Conservation (phyloP, 2,888 invertebrate species). For the Aproaerema taeniolella region DNA sequence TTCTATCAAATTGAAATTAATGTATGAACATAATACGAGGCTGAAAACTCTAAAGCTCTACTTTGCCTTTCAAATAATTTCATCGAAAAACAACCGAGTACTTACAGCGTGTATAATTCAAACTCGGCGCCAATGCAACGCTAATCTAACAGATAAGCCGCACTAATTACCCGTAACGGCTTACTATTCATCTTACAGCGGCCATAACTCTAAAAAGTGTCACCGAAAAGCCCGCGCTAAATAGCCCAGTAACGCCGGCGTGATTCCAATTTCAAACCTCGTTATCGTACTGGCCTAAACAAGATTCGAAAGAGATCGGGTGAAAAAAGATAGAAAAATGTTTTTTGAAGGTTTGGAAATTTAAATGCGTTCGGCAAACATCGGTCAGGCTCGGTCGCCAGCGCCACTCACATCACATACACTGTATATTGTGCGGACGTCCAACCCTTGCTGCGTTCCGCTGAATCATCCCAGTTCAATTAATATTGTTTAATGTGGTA, state of each 20-base stretch:
- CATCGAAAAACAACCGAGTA: constrained; percentile 4
- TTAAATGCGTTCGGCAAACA: constrained; percentile 35
- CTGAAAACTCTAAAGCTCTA: too few species aligned
- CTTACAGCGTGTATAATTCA: constrained; percentile 22
- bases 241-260: constrained; percentile 51
- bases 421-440: constrained; percentile 53
- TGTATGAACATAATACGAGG: too few species aligned
- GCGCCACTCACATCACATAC: constrained; percentile 24
- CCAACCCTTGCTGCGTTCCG: constrained; percentile 50
- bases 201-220: constrained; percentile 46
- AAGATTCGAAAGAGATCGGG: constrained; percentile 32
- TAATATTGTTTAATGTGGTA: constrained; percentile 70
- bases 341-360: constrained; percentile 43
- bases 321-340: constrained; percentile 31
- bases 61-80: background rate
- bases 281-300: constrained; percentile 48
- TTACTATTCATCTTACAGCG: constrained; percentile 43
- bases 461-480: constrained; percentile 64
- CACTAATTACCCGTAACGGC: constrained; percentile 50
- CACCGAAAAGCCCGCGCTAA: constrained; percentile 49
- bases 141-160: constrained; percentile 49
- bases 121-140: constrained; percentile 29
- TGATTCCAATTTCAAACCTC: constrained; percentile 69
- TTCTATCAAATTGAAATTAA: too few species aligned
- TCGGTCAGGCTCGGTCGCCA: constrained; percentile 25